Conservation (phyloP, 2,797 vertebrate species). For the Miopithecus talapoin region DNA sequence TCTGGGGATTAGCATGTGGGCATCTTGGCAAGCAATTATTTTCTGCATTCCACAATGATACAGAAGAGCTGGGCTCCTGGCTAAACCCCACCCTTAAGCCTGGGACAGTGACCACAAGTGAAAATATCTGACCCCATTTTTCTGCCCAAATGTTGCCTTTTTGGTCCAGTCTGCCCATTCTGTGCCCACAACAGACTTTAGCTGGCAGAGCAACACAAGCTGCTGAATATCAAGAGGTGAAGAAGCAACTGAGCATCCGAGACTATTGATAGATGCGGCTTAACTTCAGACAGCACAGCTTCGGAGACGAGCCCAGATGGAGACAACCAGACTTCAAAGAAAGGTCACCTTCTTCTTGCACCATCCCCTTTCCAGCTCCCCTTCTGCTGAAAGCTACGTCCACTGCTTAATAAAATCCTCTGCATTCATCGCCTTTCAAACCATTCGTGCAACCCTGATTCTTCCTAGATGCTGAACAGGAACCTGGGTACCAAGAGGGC, state of each 20-base stretch:
- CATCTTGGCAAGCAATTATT: neutral
- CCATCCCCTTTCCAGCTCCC: neutral
- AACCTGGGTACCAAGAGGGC: neutral
- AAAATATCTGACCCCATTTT: neutral
- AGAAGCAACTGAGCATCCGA: neutral
- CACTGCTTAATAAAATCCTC: neutral
- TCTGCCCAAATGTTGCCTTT: neutral
- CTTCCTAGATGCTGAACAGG: neutral
- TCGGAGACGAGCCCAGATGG: neutral
- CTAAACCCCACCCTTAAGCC: neutral
- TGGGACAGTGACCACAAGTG: neutral
- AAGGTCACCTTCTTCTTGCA: neutral
- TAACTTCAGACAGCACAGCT: neutral
- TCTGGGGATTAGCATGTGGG: neutral
- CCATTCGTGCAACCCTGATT: neutral
- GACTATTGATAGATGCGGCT: neutral
- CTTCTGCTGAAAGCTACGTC: neutral
- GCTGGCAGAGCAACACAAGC: neutral
- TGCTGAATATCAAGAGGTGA: neutral
- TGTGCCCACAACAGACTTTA: neutral
- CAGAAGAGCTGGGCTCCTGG: neutral
- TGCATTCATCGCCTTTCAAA: neutral
- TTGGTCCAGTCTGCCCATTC: neutral
- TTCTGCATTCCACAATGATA: neutral
- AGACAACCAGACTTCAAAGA: neutral